Evolutionary conservation across 2,797 vertebrate genomes (phyloP).

Genomic region (Masticophis lateralis): DNA sequence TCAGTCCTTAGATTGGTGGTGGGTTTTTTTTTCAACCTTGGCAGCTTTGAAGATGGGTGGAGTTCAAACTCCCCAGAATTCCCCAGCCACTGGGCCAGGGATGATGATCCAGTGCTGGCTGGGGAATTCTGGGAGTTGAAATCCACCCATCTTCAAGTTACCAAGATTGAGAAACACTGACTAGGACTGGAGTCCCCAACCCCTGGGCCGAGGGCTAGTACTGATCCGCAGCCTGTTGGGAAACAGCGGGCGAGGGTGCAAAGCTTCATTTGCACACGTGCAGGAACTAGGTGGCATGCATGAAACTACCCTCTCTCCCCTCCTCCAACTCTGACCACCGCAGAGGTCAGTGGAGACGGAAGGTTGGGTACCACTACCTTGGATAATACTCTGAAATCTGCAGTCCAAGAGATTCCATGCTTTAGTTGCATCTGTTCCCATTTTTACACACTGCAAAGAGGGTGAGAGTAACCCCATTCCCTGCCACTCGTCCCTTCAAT

Average conservation of each 20-base stretch:
- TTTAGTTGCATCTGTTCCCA: neutral
- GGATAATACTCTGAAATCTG: neutral
- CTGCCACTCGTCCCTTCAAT: neutral
- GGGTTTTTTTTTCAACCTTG: neutral
- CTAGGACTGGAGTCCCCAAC: neutral
- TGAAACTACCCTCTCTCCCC: neutral
- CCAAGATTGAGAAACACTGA: neutral
- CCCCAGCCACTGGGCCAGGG: neutral
- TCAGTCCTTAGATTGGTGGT: fast-evolving
- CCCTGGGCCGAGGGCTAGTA: fast-evolving
- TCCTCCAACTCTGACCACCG: neutral
- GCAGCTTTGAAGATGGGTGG: neutral
- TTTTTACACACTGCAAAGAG: neutral
- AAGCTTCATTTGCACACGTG: neutral
- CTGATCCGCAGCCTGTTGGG: neutral
- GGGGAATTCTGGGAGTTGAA: neutral
- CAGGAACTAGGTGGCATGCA: neutral
- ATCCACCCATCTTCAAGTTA: neutral
- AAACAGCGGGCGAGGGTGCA: neutral
- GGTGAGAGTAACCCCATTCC: neutral
- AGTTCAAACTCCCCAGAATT: neutral
- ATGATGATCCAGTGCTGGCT: neutral
- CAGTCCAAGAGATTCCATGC: fast-evolving
- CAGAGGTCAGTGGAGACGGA: neutral
- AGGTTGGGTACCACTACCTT: neutral